Evolutionary conservation across 2,113 vertebrate genomes (phyloP), one percentile per base, ranked within the genome.

Genomic region (Sander vitreus): DNA sequence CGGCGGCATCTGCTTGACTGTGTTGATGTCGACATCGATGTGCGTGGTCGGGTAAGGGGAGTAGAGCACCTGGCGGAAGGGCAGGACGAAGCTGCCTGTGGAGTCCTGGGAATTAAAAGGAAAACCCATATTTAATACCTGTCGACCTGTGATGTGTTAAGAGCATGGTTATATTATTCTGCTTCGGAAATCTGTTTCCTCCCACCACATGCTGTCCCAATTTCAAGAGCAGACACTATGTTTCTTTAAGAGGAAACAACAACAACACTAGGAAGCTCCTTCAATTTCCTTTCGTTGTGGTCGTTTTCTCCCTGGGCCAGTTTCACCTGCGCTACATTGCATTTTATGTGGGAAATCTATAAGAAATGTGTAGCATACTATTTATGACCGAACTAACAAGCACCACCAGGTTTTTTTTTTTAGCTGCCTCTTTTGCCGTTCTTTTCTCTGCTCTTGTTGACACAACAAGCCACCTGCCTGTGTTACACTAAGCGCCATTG

Each of bases 1-100:
- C 0, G 98, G 98, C 0, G 98, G 97, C 98, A 99, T 99, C 95
- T 99, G 98, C 90, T 98, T 98, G 65, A 99, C 98, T 0, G 98
- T 97, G 79, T 99, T 98, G 90, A 99, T 96, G 91, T 99, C 98
- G 48, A 99, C 97, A 30, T 99, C 98, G 51, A 99, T 99, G 90
- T 99, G 98, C 0, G 98, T 99, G 86, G 96, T 98, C 15, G 98
- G 98, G 69, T 97, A 99, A 0, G 97, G 97, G 0, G 98, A 97
- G 83, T 98, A 99, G 91, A 99, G 98, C 60, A 99, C 97, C 94
- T 99, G 98, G 60, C 97, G 96, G 91, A 98, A 99, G 3, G 98
- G 98, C 64, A 99, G 90, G 33, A 99, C 97, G 83, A 99, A 98
- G 86, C 97, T 99, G 87, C 98, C 97, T 3, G 97, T 97, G 76